Conservation (phyloP, 2,888 invertebrate species). For the Alloscopus bannaensis region DNA sequence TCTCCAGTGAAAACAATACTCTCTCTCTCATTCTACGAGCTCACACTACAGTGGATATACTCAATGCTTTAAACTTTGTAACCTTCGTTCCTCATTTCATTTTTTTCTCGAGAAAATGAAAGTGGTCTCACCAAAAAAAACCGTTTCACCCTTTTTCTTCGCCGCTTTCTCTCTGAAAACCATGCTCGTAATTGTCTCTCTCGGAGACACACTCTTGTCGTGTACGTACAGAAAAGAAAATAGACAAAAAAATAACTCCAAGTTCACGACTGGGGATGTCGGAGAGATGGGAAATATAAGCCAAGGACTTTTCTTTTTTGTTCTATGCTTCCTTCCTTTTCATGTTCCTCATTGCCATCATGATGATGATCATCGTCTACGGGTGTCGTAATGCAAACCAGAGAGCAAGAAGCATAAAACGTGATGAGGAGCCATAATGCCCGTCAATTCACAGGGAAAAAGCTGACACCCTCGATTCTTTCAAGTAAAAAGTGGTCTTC, state of each 20-base stretch:
- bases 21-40: no score
- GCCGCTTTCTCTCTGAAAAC: not conserved
- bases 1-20: no score
- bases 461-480: constrained; percentile 67
- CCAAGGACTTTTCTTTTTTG: not conserved
- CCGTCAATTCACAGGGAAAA: constrained; percentile 69
- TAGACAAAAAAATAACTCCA: not conserved
- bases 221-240: not conserved
- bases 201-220: not conserved
- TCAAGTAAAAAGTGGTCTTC: constrained; percentile 11
- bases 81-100: constrained; percentile 1
- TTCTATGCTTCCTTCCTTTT: constrained; percentile 5
- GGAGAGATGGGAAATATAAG: not conserved
- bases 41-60: no score
- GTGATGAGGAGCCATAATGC: constrained; percentile 69
- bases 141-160: no score
- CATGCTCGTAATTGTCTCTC: not conserved
- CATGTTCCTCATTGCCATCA: constrained; percentile 36
- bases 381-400: constrained; percentile 40
- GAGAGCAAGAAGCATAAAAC: constrained; percentile 66
- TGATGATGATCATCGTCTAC: constrained; percentile 2
- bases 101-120: constrained; percentile 14
- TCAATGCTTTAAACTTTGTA: no score
- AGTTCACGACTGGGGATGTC: not conserved
- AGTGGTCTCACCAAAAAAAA: not conserved